Evolutionary conservation across 2,888 invertebrate genomes (phyloP).

Genomic region (Rhingia rostrata): DNA sequence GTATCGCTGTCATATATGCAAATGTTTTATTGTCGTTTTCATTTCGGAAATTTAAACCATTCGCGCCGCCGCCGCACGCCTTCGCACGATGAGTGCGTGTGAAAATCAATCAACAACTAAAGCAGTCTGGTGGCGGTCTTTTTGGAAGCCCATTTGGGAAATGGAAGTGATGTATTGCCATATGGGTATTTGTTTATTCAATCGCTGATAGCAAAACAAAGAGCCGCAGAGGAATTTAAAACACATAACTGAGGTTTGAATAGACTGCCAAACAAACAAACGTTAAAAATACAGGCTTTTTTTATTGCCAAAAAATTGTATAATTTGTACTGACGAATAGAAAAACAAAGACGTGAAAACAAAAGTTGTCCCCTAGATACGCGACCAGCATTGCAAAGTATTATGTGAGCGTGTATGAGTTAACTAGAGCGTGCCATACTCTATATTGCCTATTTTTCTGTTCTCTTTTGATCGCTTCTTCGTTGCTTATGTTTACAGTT

Average conservation of each 20-base stretch:
- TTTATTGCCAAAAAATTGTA: not conserved
- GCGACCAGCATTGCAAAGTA: constrained; percentile 50
- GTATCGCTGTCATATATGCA: constrained; percentile 56
- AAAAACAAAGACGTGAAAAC: constrained; percentile 43
- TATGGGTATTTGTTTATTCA: not conserved
- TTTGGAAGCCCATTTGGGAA: constrained; percentile 29
- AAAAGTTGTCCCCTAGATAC: constrained; percentile 67
- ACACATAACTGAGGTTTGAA: not conserved
- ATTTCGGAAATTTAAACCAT: constrained; percentile 31
- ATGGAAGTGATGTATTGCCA: constrained; percentile 21
- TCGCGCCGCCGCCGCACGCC: constrained; percentile 1
- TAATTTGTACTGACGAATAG: not conserved
- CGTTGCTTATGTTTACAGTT: constrained; percentile 68
- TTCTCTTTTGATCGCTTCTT: constrained; percentile 55
- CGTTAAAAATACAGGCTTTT: not conserved
- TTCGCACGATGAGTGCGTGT: constrained; percentile 46
- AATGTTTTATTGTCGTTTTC: constrained; percentile 35
- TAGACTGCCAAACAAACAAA: not conserved
- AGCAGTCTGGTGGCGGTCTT: constrained; percentile 11
- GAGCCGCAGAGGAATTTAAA: constrained; percentile 7
- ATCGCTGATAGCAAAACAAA: constrained; percentile 45
- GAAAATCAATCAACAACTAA: constrained; percentile 19
- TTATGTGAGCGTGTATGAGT: constrained; percentile 21
- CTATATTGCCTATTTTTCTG: constrained; percentile 56
- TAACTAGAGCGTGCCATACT: constrained; percentile 51